phyloP scores from a whole-genome alignment of 1,140 invertebrate genomes.

The Frieseomelitta varia region DNA sequence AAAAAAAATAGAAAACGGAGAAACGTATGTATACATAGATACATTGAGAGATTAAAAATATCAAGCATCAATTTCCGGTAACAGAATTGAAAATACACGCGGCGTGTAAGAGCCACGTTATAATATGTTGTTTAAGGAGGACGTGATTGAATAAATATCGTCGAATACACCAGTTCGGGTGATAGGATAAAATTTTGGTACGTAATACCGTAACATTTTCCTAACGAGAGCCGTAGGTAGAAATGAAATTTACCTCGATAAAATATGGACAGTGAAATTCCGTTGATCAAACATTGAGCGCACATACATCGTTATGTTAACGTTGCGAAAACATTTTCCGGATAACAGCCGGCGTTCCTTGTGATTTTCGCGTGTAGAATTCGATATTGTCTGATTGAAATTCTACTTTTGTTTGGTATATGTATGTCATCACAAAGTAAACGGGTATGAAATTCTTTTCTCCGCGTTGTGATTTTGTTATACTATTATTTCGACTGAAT shows the following conservation, averaged over 20 bases:
- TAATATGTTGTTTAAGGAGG: neutral
- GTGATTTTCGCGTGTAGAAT: neutral
- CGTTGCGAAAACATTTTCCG: conserved; percentile 14
- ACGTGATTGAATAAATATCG: conserved; percentile 4
- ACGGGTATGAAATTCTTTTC: neutral
- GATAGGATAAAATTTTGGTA: neutral
- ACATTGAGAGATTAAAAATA: neutral
- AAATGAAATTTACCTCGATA: conserved; percentile 33
- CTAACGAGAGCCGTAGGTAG: neutral
- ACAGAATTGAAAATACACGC: neutral
- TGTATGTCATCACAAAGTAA: neutral
- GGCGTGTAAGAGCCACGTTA: neutral
- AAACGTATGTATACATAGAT: too few species aligned
- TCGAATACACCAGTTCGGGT: neutral
- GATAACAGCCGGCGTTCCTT: neutral
- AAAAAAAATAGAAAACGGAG: too few species aligned
- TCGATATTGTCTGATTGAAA: conserved; percentile 2
- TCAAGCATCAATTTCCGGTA: neutral
- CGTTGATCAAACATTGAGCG: neutral
- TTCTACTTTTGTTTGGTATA: neutral
- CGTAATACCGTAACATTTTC: conserved; percentile 6
- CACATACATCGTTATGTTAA: conserved; percentile 23
- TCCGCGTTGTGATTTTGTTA: neutral
- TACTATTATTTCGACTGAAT: too few species aligned
- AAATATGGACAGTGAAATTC: conserved; percentile 41